Percentiles rank a stretch among this genome's conserved stretches.
These are phyloP conservation scores for Syngnathus acus DNA, from an alignment of 2,797 vertebrate genomes.

Conservation along the genomic window DNA sequence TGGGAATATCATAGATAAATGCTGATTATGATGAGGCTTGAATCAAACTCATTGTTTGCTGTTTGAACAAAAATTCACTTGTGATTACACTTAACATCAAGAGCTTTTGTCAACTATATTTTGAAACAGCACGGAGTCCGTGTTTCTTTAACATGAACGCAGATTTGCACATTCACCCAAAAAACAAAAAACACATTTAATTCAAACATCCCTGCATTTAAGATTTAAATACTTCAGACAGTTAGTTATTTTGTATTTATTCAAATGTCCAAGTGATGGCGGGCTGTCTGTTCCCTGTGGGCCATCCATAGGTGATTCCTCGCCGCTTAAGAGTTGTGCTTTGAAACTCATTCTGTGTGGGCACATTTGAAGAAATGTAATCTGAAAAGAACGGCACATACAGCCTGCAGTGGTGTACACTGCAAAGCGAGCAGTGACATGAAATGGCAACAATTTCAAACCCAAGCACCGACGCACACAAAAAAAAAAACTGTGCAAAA, in stretches of 20 bases:
- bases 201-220: background rate
- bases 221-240: background rate
- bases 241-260: conserved; percentile 7
- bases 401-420: conserved; percentile 21
- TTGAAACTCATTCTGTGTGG: background rate
- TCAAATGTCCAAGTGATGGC: background rate
- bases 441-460: conserved; percentile 26
- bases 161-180: too few relatives aligned
- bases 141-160: background rate
- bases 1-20: background rate
- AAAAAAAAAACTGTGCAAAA: background rate
- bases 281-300: conserved; percentile 11
- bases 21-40: background rate
- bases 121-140: background rate
- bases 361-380: conserved; percentile 28
- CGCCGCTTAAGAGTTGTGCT: background rate
- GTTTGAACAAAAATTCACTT: background rate
- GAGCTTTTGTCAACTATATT: background rate
- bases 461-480: conserved; percentile 8
- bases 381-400: conserved; percentile 36
- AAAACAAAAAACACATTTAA: background rate
- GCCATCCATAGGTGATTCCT: conserved; percentile 13
- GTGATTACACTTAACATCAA: background rate
- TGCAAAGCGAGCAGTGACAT: conserved; percentile 21
- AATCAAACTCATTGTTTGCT: background rate